Conservation (phyloP, 64 coral and sea anemone species). For the Dendronephthya gigantea region DNA sequence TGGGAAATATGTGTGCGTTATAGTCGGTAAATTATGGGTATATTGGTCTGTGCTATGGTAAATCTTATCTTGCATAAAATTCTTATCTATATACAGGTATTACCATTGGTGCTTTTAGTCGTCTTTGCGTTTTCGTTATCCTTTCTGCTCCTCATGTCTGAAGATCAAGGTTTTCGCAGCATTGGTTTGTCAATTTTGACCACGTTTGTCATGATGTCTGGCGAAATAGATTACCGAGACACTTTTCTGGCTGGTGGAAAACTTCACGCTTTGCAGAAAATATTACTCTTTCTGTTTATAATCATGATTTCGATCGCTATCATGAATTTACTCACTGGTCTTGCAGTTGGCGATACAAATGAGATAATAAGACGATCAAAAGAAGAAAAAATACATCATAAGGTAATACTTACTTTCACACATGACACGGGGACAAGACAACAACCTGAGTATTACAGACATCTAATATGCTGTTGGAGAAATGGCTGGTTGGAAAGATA, state of each 20-base stretch:
- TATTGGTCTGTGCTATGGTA: background rate
- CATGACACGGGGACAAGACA: too few relatives aligned
- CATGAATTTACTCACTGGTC: slow-evolving; percentile 2
- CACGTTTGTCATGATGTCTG: background rate
- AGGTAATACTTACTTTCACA: too few relatives aligned
- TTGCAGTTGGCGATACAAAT: background rate
- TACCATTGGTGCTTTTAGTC: background rate
- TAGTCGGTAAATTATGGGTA: background rate
- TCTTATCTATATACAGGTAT: background rate
- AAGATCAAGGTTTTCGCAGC: background rate
- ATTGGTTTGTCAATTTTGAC: background rate
- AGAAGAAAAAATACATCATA: background rate
- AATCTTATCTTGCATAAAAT: background rate
- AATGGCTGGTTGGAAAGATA: too few relatives aligned
- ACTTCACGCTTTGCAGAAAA: background rate
- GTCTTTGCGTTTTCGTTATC: background rate
- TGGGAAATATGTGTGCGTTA: too few relatives aligned
- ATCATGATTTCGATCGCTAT: background rate
- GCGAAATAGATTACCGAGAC: background rate
- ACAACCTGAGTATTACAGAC: too few relatives aligned
- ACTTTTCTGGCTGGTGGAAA: background rate
- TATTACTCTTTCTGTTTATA: background rate
- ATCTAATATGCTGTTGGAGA: too few relatives aligned
- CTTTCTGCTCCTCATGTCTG: background rate
- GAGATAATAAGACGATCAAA: background rate